A percentile compares a stretch with the other conserved stretches of the same genome.
Evolutionary conservation across 2,797 vertebrate species (phyloP).

Genomic region (Psittacula derbiana): DNA sequence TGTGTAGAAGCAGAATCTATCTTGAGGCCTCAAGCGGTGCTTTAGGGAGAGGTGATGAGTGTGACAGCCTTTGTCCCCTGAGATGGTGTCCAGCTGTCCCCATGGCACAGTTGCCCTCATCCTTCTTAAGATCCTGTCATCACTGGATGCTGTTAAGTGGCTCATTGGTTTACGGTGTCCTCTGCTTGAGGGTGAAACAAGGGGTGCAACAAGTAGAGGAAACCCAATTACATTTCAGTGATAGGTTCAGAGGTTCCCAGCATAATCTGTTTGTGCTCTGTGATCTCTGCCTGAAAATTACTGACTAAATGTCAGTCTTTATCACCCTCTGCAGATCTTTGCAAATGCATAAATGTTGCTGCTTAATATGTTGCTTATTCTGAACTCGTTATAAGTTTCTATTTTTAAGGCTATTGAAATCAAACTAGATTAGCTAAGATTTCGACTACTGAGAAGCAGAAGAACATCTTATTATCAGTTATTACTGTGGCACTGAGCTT

Average conservation of each 20-base stretch:
- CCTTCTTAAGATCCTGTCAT: not conserved
- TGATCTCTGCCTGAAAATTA: not conserved
- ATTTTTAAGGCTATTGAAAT: constrained; percentile 54
- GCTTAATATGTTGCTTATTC: not conserved
- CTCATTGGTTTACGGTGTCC: not conserved
- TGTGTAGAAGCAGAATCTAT: rapidly evolving
- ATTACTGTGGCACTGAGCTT: constrained; percentile 33
- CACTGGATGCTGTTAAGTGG: not conserved
- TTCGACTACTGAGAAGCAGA: constrained; percentile 34
- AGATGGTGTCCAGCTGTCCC: not conserved
- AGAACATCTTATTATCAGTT: constrained; percentile 57
- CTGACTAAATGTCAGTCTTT: not conserved
- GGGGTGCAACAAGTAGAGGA: not conserved
- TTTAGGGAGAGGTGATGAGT: not conserved
- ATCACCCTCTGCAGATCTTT: not conserved
- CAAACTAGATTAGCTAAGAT: constrained; percentile 57
- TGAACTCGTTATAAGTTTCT: constrained; percentile 1
- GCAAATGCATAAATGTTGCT: not conserved
- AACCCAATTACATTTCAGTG: not conserved
- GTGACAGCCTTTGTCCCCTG: rapidly evolving
- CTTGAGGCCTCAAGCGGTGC: not conserved
- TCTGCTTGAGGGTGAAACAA: not conserved
- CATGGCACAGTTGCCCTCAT: not conserved
- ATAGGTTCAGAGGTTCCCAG: not conserved
- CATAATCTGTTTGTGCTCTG: not conserved